phyloP scores from a whole-genome alignment of 2,797 vertebrate species.

The Lophius americanus region DNA sequence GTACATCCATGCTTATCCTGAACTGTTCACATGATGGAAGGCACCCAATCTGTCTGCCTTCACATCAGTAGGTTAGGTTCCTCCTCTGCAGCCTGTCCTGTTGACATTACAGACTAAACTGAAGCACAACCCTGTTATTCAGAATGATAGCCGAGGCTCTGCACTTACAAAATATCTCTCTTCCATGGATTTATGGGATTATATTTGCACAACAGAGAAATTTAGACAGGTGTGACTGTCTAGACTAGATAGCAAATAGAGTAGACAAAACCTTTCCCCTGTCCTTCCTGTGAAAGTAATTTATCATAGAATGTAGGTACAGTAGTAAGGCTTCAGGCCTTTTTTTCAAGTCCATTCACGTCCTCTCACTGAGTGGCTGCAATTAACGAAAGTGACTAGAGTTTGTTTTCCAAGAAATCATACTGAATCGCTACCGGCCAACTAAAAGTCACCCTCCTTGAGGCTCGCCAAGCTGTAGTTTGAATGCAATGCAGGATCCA shows the following conservation, averaged over 20 bases:
- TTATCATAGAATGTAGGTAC: conserved; percentile 6
- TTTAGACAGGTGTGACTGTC: conserved; percentile 51
- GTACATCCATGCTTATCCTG: conserved; percentile 38
- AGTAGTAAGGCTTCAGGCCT: conserved; percentile 9
- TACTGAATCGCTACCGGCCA: conserved; percentile 42
- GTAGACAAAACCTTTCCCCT: conserved; percentile 13
- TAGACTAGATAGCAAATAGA: conserved; percentile 35
- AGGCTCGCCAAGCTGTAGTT: conserved; percentile 29
- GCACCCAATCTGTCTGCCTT: conserved; percentile 55
- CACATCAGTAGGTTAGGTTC: conserved; percentile 57
- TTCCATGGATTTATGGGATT: conserved; percentile 64
- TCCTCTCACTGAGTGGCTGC: conserved; percentile 24
- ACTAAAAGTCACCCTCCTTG: conserved; percentile 41
- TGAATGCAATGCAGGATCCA: conserved; percentile 18
- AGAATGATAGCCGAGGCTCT: conserved; percentile 35
- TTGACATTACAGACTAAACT: conserved; percentile 59
- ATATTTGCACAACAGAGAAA: conserved; percentile 42
- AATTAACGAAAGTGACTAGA: conserved; percentile 27
- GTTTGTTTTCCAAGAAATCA: conserved; percentile 53
- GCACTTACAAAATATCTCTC: conserved; percentile 42
- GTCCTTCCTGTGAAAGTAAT: conserved; percentile 6
- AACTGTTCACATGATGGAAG: conserved; percentile 50
- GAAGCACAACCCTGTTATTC: conserved; percentile 56
- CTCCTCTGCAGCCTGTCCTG: conserved; percentile 39
- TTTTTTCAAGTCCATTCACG: conserved; percentile 14